Percentiles rank a stretch among this genome's conserved stretches.
These are phyloP conservation scores for Hypselothyrea guttata DNA, from an alignment of 2,888 invertebrate genomes.

Conservation along the genomic window DNA sequence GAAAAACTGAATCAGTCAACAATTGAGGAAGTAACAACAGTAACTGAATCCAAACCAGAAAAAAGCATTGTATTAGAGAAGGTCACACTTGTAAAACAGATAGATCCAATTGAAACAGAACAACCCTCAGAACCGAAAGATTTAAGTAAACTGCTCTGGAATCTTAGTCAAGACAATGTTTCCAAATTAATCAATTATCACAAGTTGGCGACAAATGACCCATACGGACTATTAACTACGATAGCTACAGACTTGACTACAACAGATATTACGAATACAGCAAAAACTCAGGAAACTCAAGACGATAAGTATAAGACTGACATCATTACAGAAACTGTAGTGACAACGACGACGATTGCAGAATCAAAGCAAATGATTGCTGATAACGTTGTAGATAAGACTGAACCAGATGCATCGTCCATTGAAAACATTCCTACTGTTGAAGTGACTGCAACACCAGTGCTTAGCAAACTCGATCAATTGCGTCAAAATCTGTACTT, in stretches of 20 bases:
- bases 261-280: constrained; percentile 28
- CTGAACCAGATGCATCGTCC: constrained; percentile 69
- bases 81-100: constrained; percentile 4
- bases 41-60: constrained; percentile 1
- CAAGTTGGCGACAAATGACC: constrained; percentile 36
- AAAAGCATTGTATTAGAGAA: constrained; percentile 11
- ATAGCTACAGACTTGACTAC: constrained; percentile 28
- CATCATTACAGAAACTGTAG: constrained; percentile 67
- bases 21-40: background rate
- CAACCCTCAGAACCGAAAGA: constrained; percentile 8
- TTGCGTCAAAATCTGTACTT: constrained; percentile 63
- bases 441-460: constrained; percentile 29
- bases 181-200: constrained; percentile 46
- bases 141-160: constrained; percentile 47
- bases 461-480: constrained; percentile 47
- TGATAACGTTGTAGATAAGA: constrained; percentile 68
- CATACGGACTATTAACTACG: constrained; percentile 35
- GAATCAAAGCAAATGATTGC: constrained; percentile 52
- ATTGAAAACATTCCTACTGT: constrained; percentile 63
- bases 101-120: no score
- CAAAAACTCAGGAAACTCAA: constrained; percentile 66
- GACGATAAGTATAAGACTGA: constrained; percentile 75
- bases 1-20: background rate
- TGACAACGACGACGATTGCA: constrained; percentile 62
- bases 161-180: constrained; percentile 68